These are phyloP conservation scores for Callyntrura sp. DNA, from an alignment of 2,888 invertebrate genomes.

Conservation along the genomic window DNA sequence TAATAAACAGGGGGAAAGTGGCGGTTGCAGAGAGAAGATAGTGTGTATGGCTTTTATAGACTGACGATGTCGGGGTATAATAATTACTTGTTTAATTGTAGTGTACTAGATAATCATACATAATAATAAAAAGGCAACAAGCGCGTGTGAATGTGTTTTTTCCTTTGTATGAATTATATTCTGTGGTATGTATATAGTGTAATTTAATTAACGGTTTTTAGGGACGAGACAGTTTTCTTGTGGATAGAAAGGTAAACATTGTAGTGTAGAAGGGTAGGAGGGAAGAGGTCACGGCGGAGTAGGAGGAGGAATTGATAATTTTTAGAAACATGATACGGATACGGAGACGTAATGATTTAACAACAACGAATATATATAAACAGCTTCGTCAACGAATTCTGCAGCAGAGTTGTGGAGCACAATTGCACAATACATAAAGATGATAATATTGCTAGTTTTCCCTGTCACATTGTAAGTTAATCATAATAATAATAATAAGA, in stretches of 20 bases:
- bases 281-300: background rate
- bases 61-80: background rate
- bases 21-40: background rate
- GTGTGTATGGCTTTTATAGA: background rate
- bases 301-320: slow-evolving; percentile 12
- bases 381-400: background rate
- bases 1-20: background rate
- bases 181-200: background rate
- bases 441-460: slow-evolving; percentile 33
- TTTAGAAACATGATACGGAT: slow-evolving; percentile 20
- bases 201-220: background rate
- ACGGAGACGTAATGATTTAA: background rate
- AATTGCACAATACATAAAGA: too few species aligned
- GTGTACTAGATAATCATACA: background rate
- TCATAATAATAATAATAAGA: background rate
- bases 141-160: slow-evolving; percentile 17
- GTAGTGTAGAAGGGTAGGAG: background rate
- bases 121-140: slow-evolving; percentile 53
- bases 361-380: background rate
- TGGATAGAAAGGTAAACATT: background rate
- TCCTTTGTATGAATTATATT: slow-evolving; percentile 2
- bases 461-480: slow-evolving; percentile 15
- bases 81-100: background rate
- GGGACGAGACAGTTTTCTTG: background rate
- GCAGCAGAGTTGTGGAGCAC: background rate